Conservation (phyloP, 2,797 vertebrate species). For the Eidolon dupreanum region DNA sequence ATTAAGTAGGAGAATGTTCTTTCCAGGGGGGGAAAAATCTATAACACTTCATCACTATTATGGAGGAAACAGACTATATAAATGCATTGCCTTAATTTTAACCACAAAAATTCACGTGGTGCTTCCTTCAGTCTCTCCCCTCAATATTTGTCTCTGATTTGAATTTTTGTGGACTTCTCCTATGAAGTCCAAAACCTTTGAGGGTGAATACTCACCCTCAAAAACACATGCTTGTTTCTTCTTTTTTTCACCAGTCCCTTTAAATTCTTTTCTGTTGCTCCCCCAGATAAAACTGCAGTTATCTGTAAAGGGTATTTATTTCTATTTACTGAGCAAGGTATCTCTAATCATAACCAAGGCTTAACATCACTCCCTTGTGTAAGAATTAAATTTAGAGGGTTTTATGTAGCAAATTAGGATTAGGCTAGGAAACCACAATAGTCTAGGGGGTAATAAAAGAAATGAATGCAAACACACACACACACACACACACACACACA, state of each 20-base stretch:
- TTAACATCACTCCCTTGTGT: background rate
- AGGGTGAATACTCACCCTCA: background rate
- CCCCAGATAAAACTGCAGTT: background rate
- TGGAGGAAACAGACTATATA: background rate
- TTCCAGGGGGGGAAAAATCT: background rate
- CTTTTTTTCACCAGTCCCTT: background rate
- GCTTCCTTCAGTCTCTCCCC: background rate
- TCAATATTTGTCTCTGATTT: background rate
- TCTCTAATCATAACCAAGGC: background rate
- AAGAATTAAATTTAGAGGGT: background rate
- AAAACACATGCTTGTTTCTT: background rate
- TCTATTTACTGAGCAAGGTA: background rate
- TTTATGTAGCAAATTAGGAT: background rate
- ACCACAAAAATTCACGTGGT: background rate
- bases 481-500: no score
- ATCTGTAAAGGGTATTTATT: background rate
- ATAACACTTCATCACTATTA: background rate
- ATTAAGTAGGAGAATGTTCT: background rate
- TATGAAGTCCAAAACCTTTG: background rate
- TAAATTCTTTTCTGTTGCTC: background rate
- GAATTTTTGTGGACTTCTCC: background rate
- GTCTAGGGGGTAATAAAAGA: background rate
- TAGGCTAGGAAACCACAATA: background rate
- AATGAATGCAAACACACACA: background rate
- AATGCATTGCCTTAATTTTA: background rate